Evolutionary conservation across 2,113 vertebrate genomes (phyloP), one percentile per base, ranked within the genome.

Genomic region (Campylomormyrus tamandua): DNA sequence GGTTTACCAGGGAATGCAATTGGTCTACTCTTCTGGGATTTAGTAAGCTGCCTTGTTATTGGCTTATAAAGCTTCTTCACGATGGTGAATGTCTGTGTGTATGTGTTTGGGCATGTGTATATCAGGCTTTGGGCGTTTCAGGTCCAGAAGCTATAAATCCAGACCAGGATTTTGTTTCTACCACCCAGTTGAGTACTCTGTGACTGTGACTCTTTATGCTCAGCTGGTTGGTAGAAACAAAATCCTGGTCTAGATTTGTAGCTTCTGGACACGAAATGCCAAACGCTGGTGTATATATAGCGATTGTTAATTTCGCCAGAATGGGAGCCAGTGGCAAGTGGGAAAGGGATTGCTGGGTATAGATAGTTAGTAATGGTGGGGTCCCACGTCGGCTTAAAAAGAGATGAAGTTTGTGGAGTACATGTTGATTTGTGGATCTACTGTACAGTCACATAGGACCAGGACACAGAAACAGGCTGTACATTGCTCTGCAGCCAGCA

Each of bases 1-100:
- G 93, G 95, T 99, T 87, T 99, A 99, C 93, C 98, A 99, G 93
- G 98, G 96, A 90, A 98, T 99, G 98, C 97, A 98, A 90, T 96
- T 96, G 1, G 95, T 99, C 90, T 98, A 98, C 93, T 98, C 97
- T 3, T 99, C 98, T 49, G 98, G 97, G 91, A 95, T 98, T 93
- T 99, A 99, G 98, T 99, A 95, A 98, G 98, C 97, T 13, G 35
- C 0, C 24, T 58, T 50, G 66, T 46, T 6, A 42, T 49, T 77
- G 46, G 5, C 27, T 27, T n/a, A 45, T 48, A 13, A 31, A 70
- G n/a, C 62, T 70, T 13, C 9, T 80, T 42, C 35, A 42, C 35
- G 35, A 42, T 42, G 11, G 74, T 80, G 74, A 13, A 84, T 74
- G 87, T 31, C 9, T 53, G 19, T 86, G 53, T 53, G 21, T 56